Base-by-base conservation (phyloP, 1,140 invertebrate genomes). In the Aphis craccivora region DNA sequence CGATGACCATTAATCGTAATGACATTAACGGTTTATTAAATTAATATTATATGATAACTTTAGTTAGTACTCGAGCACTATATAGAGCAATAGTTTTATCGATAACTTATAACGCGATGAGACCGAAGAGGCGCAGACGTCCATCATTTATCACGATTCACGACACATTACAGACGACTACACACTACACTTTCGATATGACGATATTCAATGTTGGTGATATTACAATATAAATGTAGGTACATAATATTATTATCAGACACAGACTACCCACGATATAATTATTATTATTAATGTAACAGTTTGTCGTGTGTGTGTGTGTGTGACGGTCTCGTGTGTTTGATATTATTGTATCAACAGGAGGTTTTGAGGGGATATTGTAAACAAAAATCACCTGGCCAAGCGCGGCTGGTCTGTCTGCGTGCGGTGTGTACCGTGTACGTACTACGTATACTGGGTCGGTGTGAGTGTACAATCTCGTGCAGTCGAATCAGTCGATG, bases 361-460 rank as follows among this genome's bases (percentile, higher is more conserved):
- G 91, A 86, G 91, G 91, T 93, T 84, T 48, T 20, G 9, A 25
- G 88, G 48, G 45, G n/a, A 30, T 37, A 30, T 53, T 86, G 91
- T 93, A 93, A 93, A 93, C 91, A 86, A 93, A 93, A 93, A 86
- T 93, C 91, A 93, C 48, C 91, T 93, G 91, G 81, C 35, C 87
- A 3, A 22, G 20, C n/a, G 22, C 40, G 60, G n/a, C 67, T n/a
- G 43, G n/a, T 22, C 60, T 2, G 60, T 9, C 86, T 37, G 23
- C 60, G 67, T 40, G 81, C 6, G 20, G 35, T 83, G n/a, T 53
- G 45, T n/a, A 22, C n/a, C n/a, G n/a, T n/a, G n/a, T n/a, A n/a
- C n/a, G n/a, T n/a, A n/a, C n/a, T n/a, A n/a, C 35, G 89, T 43
- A 40, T 40, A 40, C 37, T 40, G 37, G 37, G 37, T 40, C 37